phyloP scores from a whole-genome alignment of 2,797 vertebrate genomes.

The Sardinella longiceps region DNA sequence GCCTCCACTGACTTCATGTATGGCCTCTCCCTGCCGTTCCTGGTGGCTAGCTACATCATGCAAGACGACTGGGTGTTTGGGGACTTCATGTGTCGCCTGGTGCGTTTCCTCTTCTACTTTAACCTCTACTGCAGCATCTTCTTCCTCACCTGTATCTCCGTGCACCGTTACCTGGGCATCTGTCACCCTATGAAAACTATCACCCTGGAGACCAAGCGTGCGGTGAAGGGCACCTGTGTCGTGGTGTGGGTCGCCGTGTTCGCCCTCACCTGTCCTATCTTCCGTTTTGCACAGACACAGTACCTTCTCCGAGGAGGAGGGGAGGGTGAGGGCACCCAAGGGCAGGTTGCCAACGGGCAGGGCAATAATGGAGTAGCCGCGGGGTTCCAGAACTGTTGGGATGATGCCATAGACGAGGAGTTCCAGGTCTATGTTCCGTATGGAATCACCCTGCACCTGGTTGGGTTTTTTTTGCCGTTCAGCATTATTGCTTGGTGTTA shows the following conservation, averaged over 20 bases:
- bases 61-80: conserved; percentile 82
- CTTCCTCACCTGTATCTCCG: conserved; percentile 85
- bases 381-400: conserved; percentile 77
- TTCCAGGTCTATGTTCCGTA: conserved; percentile 81
- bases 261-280: conserved; percentile 80
- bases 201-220: conserved; percentile 77
- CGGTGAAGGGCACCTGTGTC: conserved; percentile 75
- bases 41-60: conserved; percentile 83
- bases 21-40: conserved; percentile 80
- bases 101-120: conserved; percentile 85
- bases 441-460: conserved; percentile 77
- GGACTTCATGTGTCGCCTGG: conserved; percentile 84
- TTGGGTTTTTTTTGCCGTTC: conserved; percentile 82
- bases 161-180: conserved; percentile 81
- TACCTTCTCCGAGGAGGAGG: conserved; percentile 57
- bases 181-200: conserved; percentile 84
- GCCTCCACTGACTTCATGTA: conserved; percentile 87
- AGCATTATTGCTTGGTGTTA: conserved; percentile 84
- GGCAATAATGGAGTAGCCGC: conserved; percentile 48
- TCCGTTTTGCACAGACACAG: conserved; percentile 80
- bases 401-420: conserved; percentile 80
- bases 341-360: conserved; percentile 47
- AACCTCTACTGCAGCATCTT: conserved; percentile 86
- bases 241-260: conserved; percentile 82
- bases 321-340: conserved; percentile 28